Percentiles rank a stretch among this genome's conserved stretches.
These are phyloP conservation scores for Polietes domitor DNA, from an alignment of 2,888 invertebrate species.

Conservation along the genomic window DNA sequence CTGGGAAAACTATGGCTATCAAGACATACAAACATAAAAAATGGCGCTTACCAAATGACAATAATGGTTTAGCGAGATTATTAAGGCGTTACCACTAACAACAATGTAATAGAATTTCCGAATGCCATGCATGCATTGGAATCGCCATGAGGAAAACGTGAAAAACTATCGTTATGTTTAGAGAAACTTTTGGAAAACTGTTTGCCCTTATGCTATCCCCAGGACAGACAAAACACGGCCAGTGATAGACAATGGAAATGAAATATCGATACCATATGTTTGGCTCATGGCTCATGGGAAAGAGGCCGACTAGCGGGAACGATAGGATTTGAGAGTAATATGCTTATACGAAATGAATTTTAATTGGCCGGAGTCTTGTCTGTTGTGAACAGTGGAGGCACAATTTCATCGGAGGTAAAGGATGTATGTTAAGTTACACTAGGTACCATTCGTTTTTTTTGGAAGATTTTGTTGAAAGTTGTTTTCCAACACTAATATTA, in stretches of 20 bases:
- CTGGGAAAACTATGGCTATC: not conserved
- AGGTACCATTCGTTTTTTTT: too few species aligned
- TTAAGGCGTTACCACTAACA: constrained; percentile 24
- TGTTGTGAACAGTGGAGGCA: too few species aligned
- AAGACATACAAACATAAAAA: constrained; percentile 18
- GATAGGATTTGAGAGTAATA: too few species aligned
- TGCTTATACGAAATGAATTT: too few species aligned
- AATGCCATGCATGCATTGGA: not conserved
- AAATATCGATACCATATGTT: not conserved
- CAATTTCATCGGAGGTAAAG: too few species aligned
- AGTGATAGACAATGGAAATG: not conserved
- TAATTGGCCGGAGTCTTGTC: too few species aligned
- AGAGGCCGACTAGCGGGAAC: too few species aligned
- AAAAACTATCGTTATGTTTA: constrained; percentile 11
- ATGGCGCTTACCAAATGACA: constrained; percentile 44
- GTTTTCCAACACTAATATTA: too few species aligned
- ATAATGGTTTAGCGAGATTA: constrained; percentile 46
- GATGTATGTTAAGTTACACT: too few species aligned
- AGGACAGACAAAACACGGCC: not conserved
- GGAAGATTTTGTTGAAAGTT: too few species aligned
- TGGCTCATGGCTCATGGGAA: not conserved
- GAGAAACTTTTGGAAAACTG: constrained; percentile 4
- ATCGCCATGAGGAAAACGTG: not conserved
- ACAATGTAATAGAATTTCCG: not conserved
- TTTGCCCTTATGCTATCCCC: not conserved